A percentile compares a stretch with the other conserved stretches of the same genome.
Evolutionary conservation across 2,797 vertebrate species (phyloP).

Genomic region (Periparus ater): DNA sequence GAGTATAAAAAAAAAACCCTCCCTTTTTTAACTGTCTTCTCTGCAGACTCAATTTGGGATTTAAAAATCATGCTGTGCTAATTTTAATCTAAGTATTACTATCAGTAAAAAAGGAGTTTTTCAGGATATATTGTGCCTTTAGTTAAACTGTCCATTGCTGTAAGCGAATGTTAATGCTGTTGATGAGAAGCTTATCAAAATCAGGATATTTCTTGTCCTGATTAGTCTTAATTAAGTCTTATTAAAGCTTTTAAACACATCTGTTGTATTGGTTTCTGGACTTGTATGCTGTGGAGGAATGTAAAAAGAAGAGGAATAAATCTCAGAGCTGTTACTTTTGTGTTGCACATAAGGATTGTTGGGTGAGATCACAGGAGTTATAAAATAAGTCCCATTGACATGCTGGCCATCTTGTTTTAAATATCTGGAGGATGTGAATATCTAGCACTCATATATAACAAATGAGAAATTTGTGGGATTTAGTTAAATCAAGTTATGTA

Average conservation of each 20-base stretch:
- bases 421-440: not conserved
- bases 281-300: not conserved
- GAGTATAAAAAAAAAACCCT: not conserved
- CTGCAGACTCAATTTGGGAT: slow-evolving; percentile 26
- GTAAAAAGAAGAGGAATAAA: not conserved
- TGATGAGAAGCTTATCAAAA: slow-evolving; percentile 22
- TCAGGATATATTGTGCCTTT: not conserved
- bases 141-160: not conserved
- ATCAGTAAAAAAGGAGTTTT: slow-evolving; percentile 49
- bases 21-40: slow-evolving; percentile 32
- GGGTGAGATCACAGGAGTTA: not conserved
- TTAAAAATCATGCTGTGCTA: slow-evolving; percentile 56
- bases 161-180: slow-evolving; percentile 2
- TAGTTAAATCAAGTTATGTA: not conserved
- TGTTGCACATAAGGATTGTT: not conserved
- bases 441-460: not conserved
- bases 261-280: not conserved
- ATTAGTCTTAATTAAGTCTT: not conserved
- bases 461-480: not conserved
- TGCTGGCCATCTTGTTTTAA: not conserved
- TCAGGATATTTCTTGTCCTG: not conserved
- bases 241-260: not conserved
- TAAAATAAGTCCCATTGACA: not conserved
- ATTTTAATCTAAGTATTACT: slow-evolving; percentile 42
- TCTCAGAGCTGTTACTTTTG: not conserved